Percentiles rank a stretch among this genome's conserved stretches.
Evolutionary conservation across 2,888 invertebrate species (phyloP).

Genomic region (Carcina quercana): DNA sequence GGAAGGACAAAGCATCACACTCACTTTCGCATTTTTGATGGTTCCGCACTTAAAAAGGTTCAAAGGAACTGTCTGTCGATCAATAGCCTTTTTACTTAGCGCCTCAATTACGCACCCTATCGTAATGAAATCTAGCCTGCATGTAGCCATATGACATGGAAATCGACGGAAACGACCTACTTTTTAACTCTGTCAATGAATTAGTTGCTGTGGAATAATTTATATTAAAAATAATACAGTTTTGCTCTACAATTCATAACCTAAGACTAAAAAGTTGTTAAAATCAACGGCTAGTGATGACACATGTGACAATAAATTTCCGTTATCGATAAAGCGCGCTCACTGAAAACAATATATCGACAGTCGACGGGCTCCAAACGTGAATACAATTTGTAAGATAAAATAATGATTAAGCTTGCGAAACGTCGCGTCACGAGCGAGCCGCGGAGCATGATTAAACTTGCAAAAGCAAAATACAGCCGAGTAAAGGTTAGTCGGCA

Average conservation of each 20-base stretch:
- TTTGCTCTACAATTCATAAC: neutral
- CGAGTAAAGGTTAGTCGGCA: conserved; percentile 65
- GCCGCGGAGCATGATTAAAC: conserved; percentile 60
- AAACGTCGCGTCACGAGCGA: conserved; percentile 69
- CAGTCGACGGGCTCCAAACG: conserved; percentile 38
- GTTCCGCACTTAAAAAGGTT: too few species aligned
- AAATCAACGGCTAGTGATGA: conserved; percentile 29
- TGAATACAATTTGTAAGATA: conserved; percentile 72
- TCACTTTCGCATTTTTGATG: too few species aligned
- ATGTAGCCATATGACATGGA: too few species aligned
- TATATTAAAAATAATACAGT: too few species aligned
- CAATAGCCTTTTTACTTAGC: too few species aligned
- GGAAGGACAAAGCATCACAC: too few species aligned
- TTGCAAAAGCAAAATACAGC: conserved; percentile 70
- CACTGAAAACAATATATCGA: conserved; percentile 31
- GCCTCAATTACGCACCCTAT: too few species aligned
- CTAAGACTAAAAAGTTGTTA: conserved; percentile 20
- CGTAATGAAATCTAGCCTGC: too few species aligned
- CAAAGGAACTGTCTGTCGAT: too few species aligned
- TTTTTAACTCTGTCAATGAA: too few species aligned
- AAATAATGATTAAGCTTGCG: conserved; percentile 70
- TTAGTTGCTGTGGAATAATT: too few species aligned
- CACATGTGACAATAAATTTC: conserved; percentile 17
- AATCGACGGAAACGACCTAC: too few species aligned
- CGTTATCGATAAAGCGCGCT: conserved; percentile 14